Evolutionary conservation across 2,888 invertebrate species (phyloP), one percentile per base, ranked within the genome.

Genomic region (Pelosia muscerda): DNA sequence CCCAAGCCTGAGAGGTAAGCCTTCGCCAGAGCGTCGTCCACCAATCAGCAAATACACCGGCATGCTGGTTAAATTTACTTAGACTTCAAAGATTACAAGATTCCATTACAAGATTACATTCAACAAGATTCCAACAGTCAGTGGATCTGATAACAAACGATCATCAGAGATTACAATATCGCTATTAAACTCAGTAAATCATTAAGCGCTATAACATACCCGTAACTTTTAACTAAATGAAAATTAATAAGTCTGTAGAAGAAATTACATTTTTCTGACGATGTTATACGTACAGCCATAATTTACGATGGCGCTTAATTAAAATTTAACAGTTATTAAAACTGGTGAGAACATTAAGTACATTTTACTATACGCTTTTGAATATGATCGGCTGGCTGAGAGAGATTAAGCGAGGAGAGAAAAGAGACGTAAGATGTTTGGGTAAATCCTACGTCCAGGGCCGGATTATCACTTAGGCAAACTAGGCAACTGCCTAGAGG

Each of bases 281-380:
- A 60, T 73, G 66, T 63, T 75, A 68, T 69, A 70, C 49, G 66
- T 68, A 19, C 65, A 60, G 22, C 38, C 64, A 74, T 82, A 75
- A 80, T 80, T 82, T 73, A 66, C 68, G 69, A 80, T 78, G 68
- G 49, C 8, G n/a, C 73, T 77, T 79, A 76, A 79, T 79, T 79
- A 75, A 79, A 75, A 62, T 59, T 62, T 63, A 64, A 59, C 25
- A 31, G 69, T 80, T 67, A 78, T 66, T 64, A 68, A 63, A 63
- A 54, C 62, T 53, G 42, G 62, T 19, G 26, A 53, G 62, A 34
- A n/a, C 54, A 23, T 53, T 49, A 49, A n/a, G 49, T 59, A 38
- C 23, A 54, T 19, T 63, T 34, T 54, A 63, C 28, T 49, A 63
- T 10, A 15, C 23, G 19, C 1, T n/a, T 19, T 54, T 34, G 15